Percentiles rank a stretch among this genome's conserved stretches.
These are phyloP conservation scores for Ectropis crepuscularia DNA, from an alignment of 2,888 invertebrate genomes.

Conservation along the genomic window DNA sequence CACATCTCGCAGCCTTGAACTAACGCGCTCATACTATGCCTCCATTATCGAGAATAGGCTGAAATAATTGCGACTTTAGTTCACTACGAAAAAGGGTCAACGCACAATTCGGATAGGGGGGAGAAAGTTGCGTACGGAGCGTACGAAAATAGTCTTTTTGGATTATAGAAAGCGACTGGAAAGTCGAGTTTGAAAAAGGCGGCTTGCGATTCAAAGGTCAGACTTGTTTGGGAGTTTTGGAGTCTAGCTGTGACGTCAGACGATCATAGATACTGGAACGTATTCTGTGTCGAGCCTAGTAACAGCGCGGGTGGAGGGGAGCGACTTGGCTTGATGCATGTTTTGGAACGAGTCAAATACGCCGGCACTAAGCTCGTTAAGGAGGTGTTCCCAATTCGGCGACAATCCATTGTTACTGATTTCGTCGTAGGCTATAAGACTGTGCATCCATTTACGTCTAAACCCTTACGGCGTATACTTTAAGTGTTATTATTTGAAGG, in stretches of 20 bases:
- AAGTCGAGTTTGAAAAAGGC: conserved; percentile 29
- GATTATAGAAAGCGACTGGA: conserved; percentile 29
- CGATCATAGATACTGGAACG: neutral
- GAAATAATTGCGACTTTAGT: conserved; percentile 42
- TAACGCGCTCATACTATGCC: conserved; percentile 44
- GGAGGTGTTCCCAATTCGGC: conserved; percentile 39
- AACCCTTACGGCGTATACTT: too few species aligned
- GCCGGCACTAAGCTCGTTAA: conserved; percentile 33
- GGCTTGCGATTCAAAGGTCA: conserved; percentile 25
- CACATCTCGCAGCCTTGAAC: conserved; percentile 55
- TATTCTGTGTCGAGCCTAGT: conserved; percentile 29
- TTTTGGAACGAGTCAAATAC: conserved; percentile 29
- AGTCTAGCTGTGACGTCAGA: conserved; percentile 6
- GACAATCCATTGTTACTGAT: conserved; percentile 40
- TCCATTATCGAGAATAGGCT: conserved; percentile 42
- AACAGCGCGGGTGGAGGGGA: conserved; percentile 26
- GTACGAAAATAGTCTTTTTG: conserved; percentile 18
- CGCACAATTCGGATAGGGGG: conserved; percentile 16
- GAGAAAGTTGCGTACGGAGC: conserved; percentile 33
- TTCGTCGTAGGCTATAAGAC: conserved; percentile 28
- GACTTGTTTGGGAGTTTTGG: conserved; percentile 17
- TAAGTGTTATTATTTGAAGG: too few species aligned
- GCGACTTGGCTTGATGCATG: conserved; percentile 17
- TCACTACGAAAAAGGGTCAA: conserved; percentile 32
- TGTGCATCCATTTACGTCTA: too few species aligned